Base-by-base conservation (phyloP, 2,888 invertebrate species). In the Agrilus mali region DNA sequence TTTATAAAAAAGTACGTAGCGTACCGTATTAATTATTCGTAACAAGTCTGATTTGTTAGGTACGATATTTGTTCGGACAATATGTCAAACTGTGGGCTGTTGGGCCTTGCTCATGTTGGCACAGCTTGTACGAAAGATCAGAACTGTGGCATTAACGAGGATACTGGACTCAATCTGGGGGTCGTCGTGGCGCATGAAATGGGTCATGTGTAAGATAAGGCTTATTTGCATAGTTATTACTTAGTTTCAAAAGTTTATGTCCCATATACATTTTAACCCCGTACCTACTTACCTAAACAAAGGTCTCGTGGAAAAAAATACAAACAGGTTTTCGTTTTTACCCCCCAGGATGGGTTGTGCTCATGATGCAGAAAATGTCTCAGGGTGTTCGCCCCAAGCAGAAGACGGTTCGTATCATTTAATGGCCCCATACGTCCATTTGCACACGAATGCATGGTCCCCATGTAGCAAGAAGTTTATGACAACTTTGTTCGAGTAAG, bases 81-180 rank as follows among this genome's bases (percentile, higher is more conserved):
- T 43, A 50, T 55, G 47, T 50, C 55, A 37, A 68, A 70, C 43
- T 75, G 75, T 55, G 72, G 70, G 46, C 74, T 80, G 5, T 66
- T 79, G 54, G 82, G 82, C 7, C 66, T 81, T 48, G 80, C 81
- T n/a, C 77, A 78, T 60, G 74, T 80, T 37, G 75, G 77, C 4
- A 72, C 76, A 6, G 75, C 79, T 60, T 82, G 81, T 60, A 74
- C 75, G 49, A 69, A 72, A 12, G 62, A 74, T 48, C 67, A 74
- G 48, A 73, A 75, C 44, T 81, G 80, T 61, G 77, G 75, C 50
- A 75, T 82, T 57, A 80, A 79, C 56, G 79, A 81, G 61, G 81
- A 82, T 63, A 73, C 71, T 40, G 82, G 81, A 2, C 67, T 82
- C 36, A 68, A 74, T 12, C 62, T 80, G 40, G 78, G 77, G 31